Evolutionary conservation across 2,113 vertebrate species (phyloP), one percentile per base, ranked within the genome.

Genomic region (Sinocyclocheilus grahami): DNA sequence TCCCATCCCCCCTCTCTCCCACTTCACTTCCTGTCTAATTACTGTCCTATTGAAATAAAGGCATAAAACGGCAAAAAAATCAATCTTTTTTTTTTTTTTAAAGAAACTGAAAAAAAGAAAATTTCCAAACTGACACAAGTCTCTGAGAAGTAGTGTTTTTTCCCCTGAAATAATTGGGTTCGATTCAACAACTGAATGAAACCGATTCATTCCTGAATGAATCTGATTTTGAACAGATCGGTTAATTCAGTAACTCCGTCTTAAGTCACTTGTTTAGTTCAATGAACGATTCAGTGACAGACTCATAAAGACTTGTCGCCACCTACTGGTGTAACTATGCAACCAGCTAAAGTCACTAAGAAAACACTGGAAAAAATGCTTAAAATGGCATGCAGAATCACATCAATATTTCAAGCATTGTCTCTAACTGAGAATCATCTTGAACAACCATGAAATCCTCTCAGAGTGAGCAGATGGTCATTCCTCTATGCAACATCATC

Each of bases 401-500:
- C 33, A 63, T n/a, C 78, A 81, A 81, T 81, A 65, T 81, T 65
- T 81, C 39, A 65, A 81, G 14, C 6, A 13, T 3, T n/a, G 5
- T 24, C 60, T 48, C 39, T 18, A 81, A 65, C 39, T 46, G 37
- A 65, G 1, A 65, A 81, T 65, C 78, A 30, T 81, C 7, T 60
- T 27, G 11, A 81, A 63, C 60, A 65, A 48, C 30, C 78, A 65
- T 81, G 79, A 81, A 81, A 81, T 81, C 3, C 60, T 65, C 60
- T 48, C 37, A 65, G 79, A 22, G 53, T 65, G 79, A 81, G 79
- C 85, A 87, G 78, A 82, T 89, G 88, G 82, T 87, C 71, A 67
- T 82, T 74, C 51, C 75, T 77, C 76, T 75, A 86, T 72, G 78
- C 48, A 83, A 78, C 85, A 76, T 85, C 82, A 78, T 87, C 85